Evolutionary conservation across 2,113 vertebrate genomes (phyloP).

Genomic region (Cebidichthys violaceus): DNA sequence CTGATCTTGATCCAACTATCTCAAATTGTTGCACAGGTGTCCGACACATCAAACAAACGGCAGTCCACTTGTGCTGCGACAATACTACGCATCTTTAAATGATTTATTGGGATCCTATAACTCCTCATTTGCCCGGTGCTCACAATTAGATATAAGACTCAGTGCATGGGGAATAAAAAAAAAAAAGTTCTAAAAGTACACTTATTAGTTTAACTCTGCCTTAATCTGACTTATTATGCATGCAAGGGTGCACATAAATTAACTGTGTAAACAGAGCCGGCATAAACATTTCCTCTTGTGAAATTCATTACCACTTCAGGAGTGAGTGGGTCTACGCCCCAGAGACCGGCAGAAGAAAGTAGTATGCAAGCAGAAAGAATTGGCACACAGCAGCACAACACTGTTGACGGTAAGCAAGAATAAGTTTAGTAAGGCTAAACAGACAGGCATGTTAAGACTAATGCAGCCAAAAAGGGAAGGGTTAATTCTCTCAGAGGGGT

Average conservation of each 20-base stretch:
- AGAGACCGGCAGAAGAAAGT: slow-evolving; percentile 67
- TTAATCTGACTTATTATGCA: slow-evolving; percentile 72
- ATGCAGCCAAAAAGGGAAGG: slow-evolving; percentile 50
- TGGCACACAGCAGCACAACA: slow-evolving; percentile 65
- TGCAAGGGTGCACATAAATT: slow-evolving; percentile 75
- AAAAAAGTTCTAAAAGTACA: slow-evolving; percentile 51
- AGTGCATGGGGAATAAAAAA: slow-evolving; percentile 42
- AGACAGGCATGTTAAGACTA: slow-evolving; percentile 88
- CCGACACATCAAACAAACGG: background rate
- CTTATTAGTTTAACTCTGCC: slow-evolving; percentile 56
- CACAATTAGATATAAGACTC: slow-evolving; percentile 12
- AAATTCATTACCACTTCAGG: slow-evolving; percentile 78
- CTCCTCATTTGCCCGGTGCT: slow-evolving; percentile 2
- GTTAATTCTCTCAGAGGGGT: slow-evolving; percentile 42
- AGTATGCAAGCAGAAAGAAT: slow-evolving; percentile 68
- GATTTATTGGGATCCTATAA: slow-evolving; percentile 15
- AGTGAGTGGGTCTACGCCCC: slow-evolving; percentile 61
- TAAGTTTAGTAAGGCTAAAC: slow-evolving; percentile 91
- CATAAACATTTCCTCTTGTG: slow-evolving; percentile 70
- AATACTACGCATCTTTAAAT: background rate
- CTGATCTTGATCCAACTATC: background rate
- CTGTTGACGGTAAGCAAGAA: slow-evolving; percentile 73
- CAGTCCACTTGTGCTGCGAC: background rate
- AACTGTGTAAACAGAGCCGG: slow-evolving; percentile 72
- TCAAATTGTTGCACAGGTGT: background rate